phyloP scores from a whole-genome alignment of 2,113 vertebrate species.

The Epinephelus fuscoguttatus region DNA sequence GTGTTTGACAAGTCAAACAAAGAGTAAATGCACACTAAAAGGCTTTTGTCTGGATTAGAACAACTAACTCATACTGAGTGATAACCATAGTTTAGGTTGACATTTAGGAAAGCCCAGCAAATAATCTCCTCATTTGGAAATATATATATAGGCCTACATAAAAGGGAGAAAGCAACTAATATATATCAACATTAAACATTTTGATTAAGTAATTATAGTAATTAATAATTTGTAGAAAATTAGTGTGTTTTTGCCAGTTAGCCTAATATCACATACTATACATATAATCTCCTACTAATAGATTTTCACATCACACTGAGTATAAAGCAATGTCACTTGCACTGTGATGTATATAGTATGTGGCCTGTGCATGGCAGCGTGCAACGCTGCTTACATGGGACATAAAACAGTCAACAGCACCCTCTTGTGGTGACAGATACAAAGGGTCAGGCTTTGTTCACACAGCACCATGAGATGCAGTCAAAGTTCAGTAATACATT shows the following conservation, averaged over 20 bases:
- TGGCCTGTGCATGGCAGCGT: background rate
- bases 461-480: background rate
- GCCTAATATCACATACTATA: background rate
- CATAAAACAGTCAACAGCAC: background rate
- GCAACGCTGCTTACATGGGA: background rate
- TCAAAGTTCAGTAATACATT: background rate
- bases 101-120: background rate
- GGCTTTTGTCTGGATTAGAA: background rate
- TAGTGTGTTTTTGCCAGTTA: background rate
- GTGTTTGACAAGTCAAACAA: conserved; percentile 11
- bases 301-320: background rate
- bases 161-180: background rate
- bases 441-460: background rate
- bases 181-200: background rate
- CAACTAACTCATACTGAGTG: background rate
- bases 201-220: background rate
- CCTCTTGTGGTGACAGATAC: conserved; percentile 45
- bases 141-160: too few species aligned
- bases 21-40: background rate
- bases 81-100: background rate
- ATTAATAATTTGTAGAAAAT: background rate
- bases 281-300: background rate
- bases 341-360: background rate
- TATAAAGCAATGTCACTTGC: background rate
- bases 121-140: background rate